Conservation (phyloP, 2,888 invertebrate genomes). For the Elaeidobius kamerunicus region DNA sequence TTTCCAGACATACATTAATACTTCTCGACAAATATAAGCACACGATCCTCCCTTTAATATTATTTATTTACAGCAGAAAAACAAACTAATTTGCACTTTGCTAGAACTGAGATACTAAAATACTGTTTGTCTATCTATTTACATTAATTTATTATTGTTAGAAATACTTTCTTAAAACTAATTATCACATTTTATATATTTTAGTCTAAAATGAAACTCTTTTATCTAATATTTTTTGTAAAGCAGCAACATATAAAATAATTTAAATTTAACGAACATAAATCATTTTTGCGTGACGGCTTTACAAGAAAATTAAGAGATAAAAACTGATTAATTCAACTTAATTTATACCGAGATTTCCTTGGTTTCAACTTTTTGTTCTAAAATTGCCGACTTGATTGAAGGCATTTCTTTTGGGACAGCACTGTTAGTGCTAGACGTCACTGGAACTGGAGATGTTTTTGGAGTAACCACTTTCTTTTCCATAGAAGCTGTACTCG, state of each 20-base stretch:
- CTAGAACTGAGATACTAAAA: background rate
- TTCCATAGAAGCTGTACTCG: conserved; percentile 4
- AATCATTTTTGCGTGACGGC: too few relatives aligned
- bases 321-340: conserved; percentile 4
- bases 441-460: conserved; percentile 16
- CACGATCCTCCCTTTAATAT: too few relatives aligned
- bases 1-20: too few relatives aligned
- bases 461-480: conserved; percentile 21
- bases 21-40: too few relatives aligned
- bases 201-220: too few relatives aligned
- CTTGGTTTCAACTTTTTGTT: conserved; percentile 36
- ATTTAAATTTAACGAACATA: too few relatives aligned
- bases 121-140: background rate
- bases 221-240: too few relatives aligned
- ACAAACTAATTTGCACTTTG: background rate
- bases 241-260: too few relatives aligned
- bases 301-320: background rate
- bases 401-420: conserved; percentile 22
- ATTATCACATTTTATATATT: conserved; percentile 15
- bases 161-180: background rate
- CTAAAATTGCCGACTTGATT: conserved; percentile 26
- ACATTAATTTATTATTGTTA: background rate
- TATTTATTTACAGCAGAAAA: too few relatives aligned
- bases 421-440: conserved; percentile 15
- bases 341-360: conserved; percentile 38